phyloP scores from a whole-genome alignment of 1,140 invertebrate genomes.

The Drosophila tropicalis region DNA sequence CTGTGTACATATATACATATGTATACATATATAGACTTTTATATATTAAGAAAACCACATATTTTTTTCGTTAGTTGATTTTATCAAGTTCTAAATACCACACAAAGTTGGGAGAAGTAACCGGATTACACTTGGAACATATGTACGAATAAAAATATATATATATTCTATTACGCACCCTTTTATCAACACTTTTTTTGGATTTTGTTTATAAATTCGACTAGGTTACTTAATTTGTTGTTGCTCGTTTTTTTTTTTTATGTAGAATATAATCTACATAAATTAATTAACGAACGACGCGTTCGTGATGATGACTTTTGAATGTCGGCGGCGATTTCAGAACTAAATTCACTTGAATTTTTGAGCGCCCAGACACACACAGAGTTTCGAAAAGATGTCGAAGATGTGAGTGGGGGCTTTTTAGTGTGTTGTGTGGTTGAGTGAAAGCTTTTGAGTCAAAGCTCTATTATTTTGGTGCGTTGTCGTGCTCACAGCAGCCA shows the following conservation, averaged over 20 bases:
- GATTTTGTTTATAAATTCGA: constrained; percentile 30
- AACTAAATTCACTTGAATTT: constrained; percentile 65
- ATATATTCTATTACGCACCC: constrained; percentile 54
- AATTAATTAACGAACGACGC: constrained; percentile 35
- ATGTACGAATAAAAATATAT: background rate
- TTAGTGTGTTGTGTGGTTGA: constrained; percentile 25
- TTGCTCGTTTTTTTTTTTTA: background rate
- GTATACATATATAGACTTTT: constrained; percentile 49
- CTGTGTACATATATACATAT: constrained; percentile 1
- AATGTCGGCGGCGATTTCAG: constrained; percentile 60
- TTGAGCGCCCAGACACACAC: constrained; percentile 45
- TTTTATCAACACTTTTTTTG: constrained; percentile 26
- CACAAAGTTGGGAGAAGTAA: constrained; percentile 30
- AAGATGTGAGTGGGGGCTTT: constrained; percentile 39
- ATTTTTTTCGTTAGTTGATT: constrained; percentile 33
- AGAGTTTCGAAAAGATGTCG: constrained; percentile 20
- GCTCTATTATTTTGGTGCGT: background rate
- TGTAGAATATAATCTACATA: constrained; percentile 10
- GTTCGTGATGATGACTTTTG: constrained; percentile 50
- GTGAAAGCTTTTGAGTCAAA: constrained; percentile 52
- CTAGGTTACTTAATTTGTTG: constrained; percentile 22
- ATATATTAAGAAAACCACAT: constrained; percentile 3
- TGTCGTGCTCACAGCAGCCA: constrained; percentile 53
- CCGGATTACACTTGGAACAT: constrained; percentile 41
- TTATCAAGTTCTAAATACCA: constrained; percentile 64